phyloP scores from a whole-genome alignment of 2,113 vertebrate genomes.

The Myodes glareolus region DNA sequence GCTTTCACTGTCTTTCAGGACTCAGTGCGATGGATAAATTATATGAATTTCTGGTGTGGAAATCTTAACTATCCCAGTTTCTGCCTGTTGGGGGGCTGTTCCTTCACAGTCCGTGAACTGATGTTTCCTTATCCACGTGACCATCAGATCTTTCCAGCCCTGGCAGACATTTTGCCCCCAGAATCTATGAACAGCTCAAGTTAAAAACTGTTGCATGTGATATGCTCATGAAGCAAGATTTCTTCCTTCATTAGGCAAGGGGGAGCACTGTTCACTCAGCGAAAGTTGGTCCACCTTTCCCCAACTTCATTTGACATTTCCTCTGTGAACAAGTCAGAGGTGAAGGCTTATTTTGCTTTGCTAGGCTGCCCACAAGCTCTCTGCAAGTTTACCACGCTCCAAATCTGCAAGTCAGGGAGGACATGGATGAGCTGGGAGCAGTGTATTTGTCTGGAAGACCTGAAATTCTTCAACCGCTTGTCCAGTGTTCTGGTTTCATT shows the following conservation, averaged over 20 bases:
- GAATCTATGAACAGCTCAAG: constrained; percentile 68
- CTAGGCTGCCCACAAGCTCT: not conserved
- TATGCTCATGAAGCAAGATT: constrained; percentile 20
- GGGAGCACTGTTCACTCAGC: not conserved
- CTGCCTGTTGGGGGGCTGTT: constrained; percentile 49
- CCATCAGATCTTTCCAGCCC: constrained; percentile 45
- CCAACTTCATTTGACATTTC: not conserved
- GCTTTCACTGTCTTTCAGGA: constrained; percentile 73
- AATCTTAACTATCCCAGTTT: constrained; percentile 61
- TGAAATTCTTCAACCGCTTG: not conserved
- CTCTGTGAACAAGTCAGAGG: not conserved
- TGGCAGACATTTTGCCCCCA: constrained; percentile 55
- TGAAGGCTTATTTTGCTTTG: not conserved
- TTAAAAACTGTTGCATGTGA: constrained; percentile 22
- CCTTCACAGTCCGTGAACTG: constrained; percentile 63
- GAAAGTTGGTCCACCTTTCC: not conserved
- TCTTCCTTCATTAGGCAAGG: not conserved
- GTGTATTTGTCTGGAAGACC: not conserved
- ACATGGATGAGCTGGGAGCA: not conserved
- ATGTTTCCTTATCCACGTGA: constrained; percentile 12
- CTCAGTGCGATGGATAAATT: constrained; percentile 77
- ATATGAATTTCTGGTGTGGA: constrained; percentile 75
- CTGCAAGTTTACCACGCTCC: not conserved
- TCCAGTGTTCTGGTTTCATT: not conserved
- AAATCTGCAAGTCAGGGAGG: not conserved